A percentile compares a stretch with the other conserved stretches of the same genome.
phyloP scores from a whole-genome alignment of 2,888 invertebrate genomes.

The Cryptus viduatorius region DNA sequence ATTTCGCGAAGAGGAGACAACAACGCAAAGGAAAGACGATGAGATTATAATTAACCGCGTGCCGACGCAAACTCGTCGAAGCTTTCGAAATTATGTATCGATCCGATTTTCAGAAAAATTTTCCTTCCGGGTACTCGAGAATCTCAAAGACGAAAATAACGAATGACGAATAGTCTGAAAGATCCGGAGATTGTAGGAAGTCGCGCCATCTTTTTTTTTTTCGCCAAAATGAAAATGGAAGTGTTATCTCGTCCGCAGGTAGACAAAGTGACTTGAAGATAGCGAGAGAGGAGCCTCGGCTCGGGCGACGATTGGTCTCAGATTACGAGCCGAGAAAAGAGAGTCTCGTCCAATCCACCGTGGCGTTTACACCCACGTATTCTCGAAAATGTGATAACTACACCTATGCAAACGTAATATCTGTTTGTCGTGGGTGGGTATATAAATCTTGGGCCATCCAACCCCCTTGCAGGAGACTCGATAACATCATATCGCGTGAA shows the following conservation, averaged over 20 bases:
- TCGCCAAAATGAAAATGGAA: conserved; percentile 38
- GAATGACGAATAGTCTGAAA: not conserved
- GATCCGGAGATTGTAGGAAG: not conserved
- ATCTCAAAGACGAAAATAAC: not conserved
- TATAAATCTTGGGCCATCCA: conserved; percentile 53
- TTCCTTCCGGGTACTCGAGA: too few relatives aligned
- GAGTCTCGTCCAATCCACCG: conserved; percentile 64
- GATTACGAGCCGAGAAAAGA: conserved; percentile 38
- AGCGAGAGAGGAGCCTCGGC: conserved; percentile 13
- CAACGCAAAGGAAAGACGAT: conserved; percentile 31
- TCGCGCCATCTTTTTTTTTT: not conserved
- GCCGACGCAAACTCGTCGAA: conserved; percentile 70
- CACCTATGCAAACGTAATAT: conserved; percentile 50
- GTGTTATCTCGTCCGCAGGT: conserved; percentile 57
- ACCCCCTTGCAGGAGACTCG: conserved; percentile 42
- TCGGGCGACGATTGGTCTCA: conserved; percentile 62
- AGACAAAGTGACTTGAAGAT: conserved; percentile 63
- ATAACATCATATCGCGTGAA: conserved; percentile 51
- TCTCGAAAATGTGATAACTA: conserved; percentile 58
- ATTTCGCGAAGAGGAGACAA: conserved; percentile 10
- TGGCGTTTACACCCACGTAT: conserved; percentile 57
- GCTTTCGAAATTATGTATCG: conserved; percentile 12
- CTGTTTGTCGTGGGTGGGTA: conserved; percentile 68
- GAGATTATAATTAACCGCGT: conserved; percentile 77
- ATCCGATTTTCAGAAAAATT: not conserved